Base-by-base conservation (phyloP, 2,113 vertebrate genomes). In the Dolichallabes microphthalmus region DNA sequence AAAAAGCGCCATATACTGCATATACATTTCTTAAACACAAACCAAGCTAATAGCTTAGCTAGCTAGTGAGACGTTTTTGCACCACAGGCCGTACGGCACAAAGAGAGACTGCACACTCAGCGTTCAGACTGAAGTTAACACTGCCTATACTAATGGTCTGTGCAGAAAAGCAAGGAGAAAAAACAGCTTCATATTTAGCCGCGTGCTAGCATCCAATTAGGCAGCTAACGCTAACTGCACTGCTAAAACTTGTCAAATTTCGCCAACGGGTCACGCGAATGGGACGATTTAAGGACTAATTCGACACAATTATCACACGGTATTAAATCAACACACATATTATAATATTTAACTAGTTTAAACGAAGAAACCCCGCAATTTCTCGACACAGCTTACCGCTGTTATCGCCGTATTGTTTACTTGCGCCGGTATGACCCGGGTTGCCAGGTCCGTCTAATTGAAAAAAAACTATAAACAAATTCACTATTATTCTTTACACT, bases 361-460 rank as follows among this genome's bases (percentile, higher is more conserved):
- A 76, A 64, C 0, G 3, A 35, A 15, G 11, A 76, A 52, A 35
- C 1, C 0, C 17, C 32, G 19, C 6, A 17, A 4, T 77, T 55
- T 77, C 12, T 25, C 10, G n/a, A n/a, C 3, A 32, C 30, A 55
- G 9, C 83, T 60, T n/a, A 68, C 83, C 74, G 45, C 61, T 68
- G 19, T 9, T 55, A 57, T 15, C 1, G 60, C 20, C 66, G 60
- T 85, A 78, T 77, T 85, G 83, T 85, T 85, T 78, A 78, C 74
- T 66, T 85, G 60, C 83, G 50, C 83, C 58, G 58, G 74, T 63
- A 53, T 4, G 50, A 69, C 0, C 15, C 13, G 10, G 66, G 68
- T 69, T 69, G 63, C 53, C 76, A 60, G 55, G 35, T 79, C 30
- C 0, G 3, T 69, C 25, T 14, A 4, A 74, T 14, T 25, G 13